These are phyloP conservation scores for Drosophila subpulchrella DNA, from an alignment of 1,140 invertebrate genomes.

Conservation along the genomic window DNA sequence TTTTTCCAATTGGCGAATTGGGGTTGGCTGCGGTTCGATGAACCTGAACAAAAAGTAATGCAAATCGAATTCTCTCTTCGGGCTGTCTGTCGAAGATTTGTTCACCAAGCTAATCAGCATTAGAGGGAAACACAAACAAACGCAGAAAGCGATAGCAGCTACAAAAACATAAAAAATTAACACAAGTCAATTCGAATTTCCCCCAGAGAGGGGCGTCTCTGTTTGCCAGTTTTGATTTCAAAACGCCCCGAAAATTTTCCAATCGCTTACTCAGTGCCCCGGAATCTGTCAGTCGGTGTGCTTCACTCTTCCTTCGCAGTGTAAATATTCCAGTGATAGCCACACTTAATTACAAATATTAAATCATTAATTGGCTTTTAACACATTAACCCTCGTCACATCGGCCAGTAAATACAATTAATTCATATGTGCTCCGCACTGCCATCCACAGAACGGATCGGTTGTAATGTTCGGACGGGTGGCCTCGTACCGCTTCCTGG, in stretches of 20 bases:
- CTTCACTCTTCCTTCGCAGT: conserved; percentile 15
- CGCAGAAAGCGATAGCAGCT: conserved; percentile 18
- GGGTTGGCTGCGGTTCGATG: conserved; percentile 63
- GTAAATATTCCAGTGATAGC: conserved; percentile 40
- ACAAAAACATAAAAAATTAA: conserved; percentile 29
- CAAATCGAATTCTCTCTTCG: conserved; percentile 42
- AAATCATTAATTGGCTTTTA: conserved; percentile 33
- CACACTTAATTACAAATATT: conserved; percentile 48
- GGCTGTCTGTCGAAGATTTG: conserved; percentile 30
- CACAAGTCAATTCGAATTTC: conserved; percentile 14
- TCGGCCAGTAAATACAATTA: conserved; percentile 18
- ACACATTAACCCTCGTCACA: conserved; percentile 43
- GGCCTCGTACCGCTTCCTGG: conserved; percentile 96
- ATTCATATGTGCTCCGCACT: conserved; percentile 15
- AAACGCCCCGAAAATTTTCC: conserved; percentile 70
- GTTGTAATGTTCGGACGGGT: conserved; percentile 95
- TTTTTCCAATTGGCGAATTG: conserved; percentile 63
- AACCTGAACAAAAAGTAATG: conserved; percentile 63
- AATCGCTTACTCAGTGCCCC: conserved; percentile 51
- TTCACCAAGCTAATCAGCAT: conserved; percentile 43
- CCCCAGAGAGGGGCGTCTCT: conserved; percentile 59
- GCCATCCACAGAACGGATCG: conserved; percentile 89
- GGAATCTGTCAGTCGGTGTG: conserved; percentile 40
- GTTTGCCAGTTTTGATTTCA: conserved; percentile 53
- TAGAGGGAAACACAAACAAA: conserved; percentile 33